Evolutionary conservation across 2,888 invertebrate species (phyloP).

Genomic region (Bhutanitis thaidina): DNA sequence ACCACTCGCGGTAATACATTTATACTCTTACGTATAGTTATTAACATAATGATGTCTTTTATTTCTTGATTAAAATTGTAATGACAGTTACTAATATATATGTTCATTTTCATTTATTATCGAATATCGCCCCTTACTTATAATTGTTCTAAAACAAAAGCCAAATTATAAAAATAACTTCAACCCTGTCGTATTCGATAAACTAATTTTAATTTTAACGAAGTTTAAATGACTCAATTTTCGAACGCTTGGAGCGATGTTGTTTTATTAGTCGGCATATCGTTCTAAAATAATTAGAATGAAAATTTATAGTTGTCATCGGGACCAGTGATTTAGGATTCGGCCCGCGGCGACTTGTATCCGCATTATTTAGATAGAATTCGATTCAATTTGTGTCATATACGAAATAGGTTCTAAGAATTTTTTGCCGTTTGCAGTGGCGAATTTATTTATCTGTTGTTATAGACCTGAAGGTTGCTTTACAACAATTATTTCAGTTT

Average conservation of each 20-base stretch:
- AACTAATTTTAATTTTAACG: slow-evolving; percentile 56
- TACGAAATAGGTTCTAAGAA: slow-evolving; percentile 22
- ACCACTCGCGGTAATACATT: too few relatives aligned
- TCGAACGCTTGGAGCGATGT: slow-evolving; percentile 49
- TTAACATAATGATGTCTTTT: too few relatives aligned
- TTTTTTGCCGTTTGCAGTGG: not conserved
- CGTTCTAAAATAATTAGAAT: slow-evolving; percentile 68
- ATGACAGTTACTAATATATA: too few relatives aligned
- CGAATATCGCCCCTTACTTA: too few relatives aligned
- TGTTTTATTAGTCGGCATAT: slow-evolving; percentile 67
- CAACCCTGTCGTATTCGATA: slow-evolving; percentile 26
- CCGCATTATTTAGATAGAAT: slow-evolving; percentile 49
- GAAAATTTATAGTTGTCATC: slow-evolving; percentile 72
- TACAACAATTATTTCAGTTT: too few relatives aligned
- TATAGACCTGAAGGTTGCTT: too few relatives aligned
- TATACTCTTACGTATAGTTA: too few relatives aligned
- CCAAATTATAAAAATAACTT: not conserved
- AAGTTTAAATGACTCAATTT: slow-evolving; percentile 60
- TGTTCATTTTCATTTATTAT: too few relatives aligned
- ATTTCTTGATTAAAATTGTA: too few relatives aligned
- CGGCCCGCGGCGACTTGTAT: slow-evolving; percentile 32
- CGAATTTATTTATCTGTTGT: not conserved
- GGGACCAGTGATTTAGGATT: slow-evolving; percentile 53
- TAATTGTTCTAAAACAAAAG: not conserved
- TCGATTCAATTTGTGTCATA: slow-evolving; percentile 27